Base-by-base conservation (phyloP, 2,888 invertebrate genomes). In the Phasia obesa region DNA sequence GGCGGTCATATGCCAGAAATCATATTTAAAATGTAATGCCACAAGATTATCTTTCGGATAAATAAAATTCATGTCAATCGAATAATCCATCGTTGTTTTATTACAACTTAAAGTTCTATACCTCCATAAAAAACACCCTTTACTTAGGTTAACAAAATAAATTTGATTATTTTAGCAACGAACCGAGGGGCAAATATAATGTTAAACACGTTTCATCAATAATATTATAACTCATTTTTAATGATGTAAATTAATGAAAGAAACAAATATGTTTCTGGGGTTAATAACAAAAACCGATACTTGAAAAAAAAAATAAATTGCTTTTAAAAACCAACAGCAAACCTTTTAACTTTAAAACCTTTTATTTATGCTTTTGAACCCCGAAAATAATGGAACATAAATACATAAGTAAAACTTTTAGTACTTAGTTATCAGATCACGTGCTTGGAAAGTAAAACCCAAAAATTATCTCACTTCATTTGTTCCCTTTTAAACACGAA, bases 371-470 rank as follows among this genome's bases (percentile, higher is more conserved):
- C 6, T 6, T 35, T 57, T 57, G 7, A 47, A 57, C 31, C 47
- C 47, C 44, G 25, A 38, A 49, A 23, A 25, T n/a, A 44, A 15
- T 44, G 25, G 23, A 47, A 38, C 9, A n/a, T 15, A 35, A 31
- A 25, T 53, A n/a, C n/a, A n/a, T n/a, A 47, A 65, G 19, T 3
- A 15, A 60, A 60, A 62, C 35, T 69, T 49, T 53, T 64, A 42
- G 15, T 25, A 42, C 42, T 81, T 75, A 64, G 80, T 62, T 64
- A 69, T 57, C 80, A 70, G 62, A 81, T 64, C 80, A 81, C 80
- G 80, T 75, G 64, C 75, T 62, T 17, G 5, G 64, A 57, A 55
- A 64, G 42, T n/a, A 35, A 38, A 62, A 55, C n/a, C 15, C 6
- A 49, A 53, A 70, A 75, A 55, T 57, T 23, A 57, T 75, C 51